Conservation (phyloP, 1,140 invertebrate genomes). For the Calephelis virginiensis region DNA sequence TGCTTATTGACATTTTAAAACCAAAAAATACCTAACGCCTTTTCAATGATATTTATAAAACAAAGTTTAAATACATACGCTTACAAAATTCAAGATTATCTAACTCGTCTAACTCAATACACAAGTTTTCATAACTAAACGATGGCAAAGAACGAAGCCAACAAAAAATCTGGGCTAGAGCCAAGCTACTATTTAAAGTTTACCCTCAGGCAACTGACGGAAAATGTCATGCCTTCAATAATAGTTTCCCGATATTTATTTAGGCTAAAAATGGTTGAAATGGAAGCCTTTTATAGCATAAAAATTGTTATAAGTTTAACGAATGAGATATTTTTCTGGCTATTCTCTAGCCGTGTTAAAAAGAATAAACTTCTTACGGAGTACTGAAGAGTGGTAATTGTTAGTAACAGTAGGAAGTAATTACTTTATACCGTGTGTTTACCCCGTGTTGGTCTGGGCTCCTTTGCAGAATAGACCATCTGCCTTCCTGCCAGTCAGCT, state of each 20-base stretch:
- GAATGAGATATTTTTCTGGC: no score
- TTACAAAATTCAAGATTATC: not conserved
- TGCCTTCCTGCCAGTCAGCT: no score
- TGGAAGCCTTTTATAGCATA: not conserved
- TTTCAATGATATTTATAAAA: not conserved
- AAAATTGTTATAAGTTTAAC: no score
- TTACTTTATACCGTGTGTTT: no score
- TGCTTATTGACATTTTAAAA: no score
- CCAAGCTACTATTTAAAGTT: conserved; percentile 47
- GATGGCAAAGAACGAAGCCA: conserved; percentile 38
- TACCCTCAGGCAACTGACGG: conserved; percentile 37
- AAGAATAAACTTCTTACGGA: no score
- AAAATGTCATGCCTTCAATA: conserved; percentile 37
- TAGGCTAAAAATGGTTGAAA: not conserved
- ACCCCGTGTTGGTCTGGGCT: no score
- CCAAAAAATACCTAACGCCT: not conserved
- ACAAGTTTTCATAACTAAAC: conserved; percentile 35
- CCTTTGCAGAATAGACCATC: no score
- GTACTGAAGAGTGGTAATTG: no score
- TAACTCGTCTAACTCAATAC: conserved; percentile 29
- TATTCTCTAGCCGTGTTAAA: no score
- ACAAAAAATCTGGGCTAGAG: conserved; percentile 45
- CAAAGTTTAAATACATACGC: no score
- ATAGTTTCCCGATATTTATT: conserved; percentile 17
- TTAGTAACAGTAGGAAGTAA: no score